Conservation (phyloP, 1,140 invertebrate species). For the Matsumurasca onukii region DNA sequence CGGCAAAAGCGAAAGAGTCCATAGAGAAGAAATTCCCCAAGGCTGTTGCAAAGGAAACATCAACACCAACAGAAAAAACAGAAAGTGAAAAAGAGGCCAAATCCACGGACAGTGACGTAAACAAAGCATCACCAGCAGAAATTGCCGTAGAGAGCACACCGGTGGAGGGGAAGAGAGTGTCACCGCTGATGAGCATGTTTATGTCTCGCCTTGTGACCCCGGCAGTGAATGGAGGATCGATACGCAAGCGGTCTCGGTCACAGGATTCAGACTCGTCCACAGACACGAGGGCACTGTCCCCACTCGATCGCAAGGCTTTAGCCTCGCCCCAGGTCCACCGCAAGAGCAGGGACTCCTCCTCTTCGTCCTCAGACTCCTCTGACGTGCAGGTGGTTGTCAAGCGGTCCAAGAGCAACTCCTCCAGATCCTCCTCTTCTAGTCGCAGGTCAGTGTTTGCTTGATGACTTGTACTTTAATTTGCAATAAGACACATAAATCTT, state of each 20-base stretch:
- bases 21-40: constrained; percentile 37
- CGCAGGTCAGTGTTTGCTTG: constrained; percentile 38
- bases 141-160: background rate
- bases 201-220: constrained; percentile 9
- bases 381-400: background rate
- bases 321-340: constrained; percentile 38
- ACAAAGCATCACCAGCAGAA: background rate
- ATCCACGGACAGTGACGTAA: background rate
- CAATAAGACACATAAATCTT: too few species aligned
- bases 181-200: constrained; percentile 7
- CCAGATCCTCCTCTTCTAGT: constrained; percentile 39
- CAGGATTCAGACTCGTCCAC: background rate
- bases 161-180: background rate
- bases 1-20: constrained; percentile 43
- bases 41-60: background rate
- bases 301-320: constrained; percentile 38
- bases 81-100: background rate
- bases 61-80: constrained; percentile 1
- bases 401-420: constrained; percentile 19
- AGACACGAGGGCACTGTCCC: constrained; percentile 34
- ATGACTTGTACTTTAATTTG: too few species aligned
- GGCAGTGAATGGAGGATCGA: background rate
- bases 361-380: constrained; percentile 31
- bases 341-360: background rate
- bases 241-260: background rate